Percentiles rank a stretch among this genome's conserved stretches.
phyloP scores from a whole-genome alignment of 2,888 invertebrate species.

The Noctua fimbriata region DNA sequence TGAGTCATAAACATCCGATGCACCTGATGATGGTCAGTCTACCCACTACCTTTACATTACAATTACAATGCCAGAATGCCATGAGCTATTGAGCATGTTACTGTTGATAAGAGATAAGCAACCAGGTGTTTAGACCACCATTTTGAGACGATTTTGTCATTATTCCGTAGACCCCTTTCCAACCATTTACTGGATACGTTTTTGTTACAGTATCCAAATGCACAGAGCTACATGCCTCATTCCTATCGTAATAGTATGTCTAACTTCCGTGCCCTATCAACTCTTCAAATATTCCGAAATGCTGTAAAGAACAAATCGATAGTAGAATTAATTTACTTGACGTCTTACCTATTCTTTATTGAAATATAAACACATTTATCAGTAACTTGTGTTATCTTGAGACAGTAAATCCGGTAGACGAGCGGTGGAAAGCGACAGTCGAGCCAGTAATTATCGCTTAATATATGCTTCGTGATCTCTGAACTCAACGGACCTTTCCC shows the following conservation, averaged over 20 bases:
- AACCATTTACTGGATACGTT: not conserved
- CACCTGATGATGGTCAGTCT: no score
- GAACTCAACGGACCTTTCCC: not conserved
- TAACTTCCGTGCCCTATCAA: not conserved
- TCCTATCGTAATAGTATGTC: not conserved
- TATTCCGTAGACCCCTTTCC: no score
- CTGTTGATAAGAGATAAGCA: no score
- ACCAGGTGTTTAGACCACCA: no score
- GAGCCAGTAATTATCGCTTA: slow-evolving; percentile 19
- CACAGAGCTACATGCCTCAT: not conserved
- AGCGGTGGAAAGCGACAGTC: slow-evolving; percentile 8
- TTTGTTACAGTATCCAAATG: not conserved
- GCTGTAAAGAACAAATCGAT: not conserved
- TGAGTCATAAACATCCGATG: no score
- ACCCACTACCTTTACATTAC: no score
- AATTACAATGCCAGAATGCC: no score
- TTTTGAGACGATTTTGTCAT: no score
- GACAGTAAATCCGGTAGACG: slow-evolving; percentile 19
- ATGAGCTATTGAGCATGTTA: no score
- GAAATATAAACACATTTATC: slow-evolving; percentile 8
- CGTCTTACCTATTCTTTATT: not conserved
- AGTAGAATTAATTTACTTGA: not conserved
- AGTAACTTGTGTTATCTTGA: not conserved
- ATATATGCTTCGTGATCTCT: slow-evolving; percentile 10
- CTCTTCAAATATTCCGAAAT: not conserved